These are phyloP conservation scores for Dicranocentrus wangi DNA, from an alignment of 2,888 invertebrate genomes.

Conservation along the genomic window DNA sequence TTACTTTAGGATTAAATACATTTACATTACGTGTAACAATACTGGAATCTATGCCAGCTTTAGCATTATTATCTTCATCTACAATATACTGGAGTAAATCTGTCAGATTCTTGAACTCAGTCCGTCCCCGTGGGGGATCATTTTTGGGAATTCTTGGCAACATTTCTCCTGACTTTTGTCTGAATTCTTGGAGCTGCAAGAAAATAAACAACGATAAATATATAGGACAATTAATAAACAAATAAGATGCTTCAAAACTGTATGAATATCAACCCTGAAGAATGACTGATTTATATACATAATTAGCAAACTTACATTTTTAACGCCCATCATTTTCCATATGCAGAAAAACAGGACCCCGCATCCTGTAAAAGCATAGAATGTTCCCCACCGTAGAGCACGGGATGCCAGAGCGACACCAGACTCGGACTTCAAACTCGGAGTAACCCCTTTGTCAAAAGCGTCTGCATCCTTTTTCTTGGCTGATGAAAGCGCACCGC, in stretches of 20 bases:
- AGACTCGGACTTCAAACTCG: slow-evolving; percentile 80
- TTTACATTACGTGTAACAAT: no score
- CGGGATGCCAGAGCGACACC: slow-evolving; percentile 86
- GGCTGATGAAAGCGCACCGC: slow-evolving; percentile 84
- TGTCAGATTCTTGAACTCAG: slow-evolving; percentile 88
- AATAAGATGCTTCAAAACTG: slow-evolving; percentile 10
- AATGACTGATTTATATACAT: no score
- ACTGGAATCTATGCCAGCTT: not conserved
- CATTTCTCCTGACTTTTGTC: slow-evolving; percentile 84
- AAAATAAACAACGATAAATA: slow-evolving; percentile 6
- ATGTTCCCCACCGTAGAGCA: slow-evolving; percentile 90
- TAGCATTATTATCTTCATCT: slow-evolving; percentile 66
- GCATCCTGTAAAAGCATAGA: slow-evolving; percentile 91
- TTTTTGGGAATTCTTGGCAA: slow-evolving; percentile 86
- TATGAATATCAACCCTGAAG: no score
- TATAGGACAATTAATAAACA: not conserved
- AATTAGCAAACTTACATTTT: slow-evolving; percentile 82
- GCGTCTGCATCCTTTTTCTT: slow-evolving; percentile 87
- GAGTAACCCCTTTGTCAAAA: slow-evolving; percentile 82
- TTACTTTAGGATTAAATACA: no score
- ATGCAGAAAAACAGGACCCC: slow-evolving; percentile 86
- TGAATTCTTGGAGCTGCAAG: slow-evolving; percentile 85
- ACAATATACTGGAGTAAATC: slow-evolving; percentile 87
- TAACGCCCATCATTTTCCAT: slow-evolving; percentile 92
- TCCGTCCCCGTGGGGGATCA: slow-evolving; percentile 85